Percentiles rank a stretch among this genome's conserved stretches.
Evolutionary conservation across 2,888 invertebrate species (phyloP).

Genomic region (Mongoloraphidia duomilia): DNA sequence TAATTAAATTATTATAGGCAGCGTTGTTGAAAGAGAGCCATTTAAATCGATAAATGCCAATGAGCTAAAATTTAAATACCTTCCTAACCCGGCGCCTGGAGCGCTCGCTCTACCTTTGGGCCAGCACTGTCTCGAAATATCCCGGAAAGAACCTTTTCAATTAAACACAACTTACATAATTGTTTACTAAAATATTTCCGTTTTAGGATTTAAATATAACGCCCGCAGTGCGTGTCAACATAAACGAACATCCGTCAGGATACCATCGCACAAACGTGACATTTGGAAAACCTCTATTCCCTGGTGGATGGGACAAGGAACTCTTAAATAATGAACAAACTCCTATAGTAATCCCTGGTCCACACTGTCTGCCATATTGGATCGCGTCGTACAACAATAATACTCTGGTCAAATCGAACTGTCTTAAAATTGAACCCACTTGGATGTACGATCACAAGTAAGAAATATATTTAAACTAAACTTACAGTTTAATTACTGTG

Average conservation of each 20-base stretch:
- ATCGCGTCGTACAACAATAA: slow-evolving; percentile 47
- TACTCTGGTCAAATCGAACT: slow-evolving; percentile 47
- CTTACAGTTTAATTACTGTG: background rate
- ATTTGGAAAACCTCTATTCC: slow-evolving; percentile 24
- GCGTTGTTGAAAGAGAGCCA: background rate
- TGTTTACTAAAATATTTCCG: background rate
- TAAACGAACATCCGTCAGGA: slow-evolving; percentile 23
- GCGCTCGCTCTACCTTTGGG: too few species aligned
- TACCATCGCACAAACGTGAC: slow-evolving; percentile 28
- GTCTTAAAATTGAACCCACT: slow-evolving; percentile 66
- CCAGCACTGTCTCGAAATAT: background rate
- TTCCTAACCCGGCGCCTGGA: background rate
- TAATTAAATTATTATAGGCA: background rate
- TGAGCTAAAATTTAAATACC: background rate
- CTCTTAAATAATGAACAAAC: slow-evolving; percentile 5
- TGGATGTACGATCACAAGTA: slow-evolving; percentile 57
- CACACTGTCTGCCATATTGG: slow-evolving; percentile 56
- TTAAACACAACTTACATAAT: background rate
- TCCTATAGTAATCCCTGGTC: slow-evolving; percentile 25
- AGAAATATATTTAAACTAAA: too few species aligned
- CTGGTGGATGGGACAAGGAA: slow-evolving; percentile 22
- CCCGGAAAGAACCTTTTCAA: background rate
- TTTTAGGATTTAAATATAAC: slow-evolving; percentile 13
- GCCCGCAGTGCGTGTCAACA: slow-evolving; percentile 20
- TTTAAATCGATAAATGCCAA: background rate